These are phyloP conservation scores for Puma concolor DNA, from an alignment of 2,113 vertebrate genomes.

Conservation along the genomic window DNA sequence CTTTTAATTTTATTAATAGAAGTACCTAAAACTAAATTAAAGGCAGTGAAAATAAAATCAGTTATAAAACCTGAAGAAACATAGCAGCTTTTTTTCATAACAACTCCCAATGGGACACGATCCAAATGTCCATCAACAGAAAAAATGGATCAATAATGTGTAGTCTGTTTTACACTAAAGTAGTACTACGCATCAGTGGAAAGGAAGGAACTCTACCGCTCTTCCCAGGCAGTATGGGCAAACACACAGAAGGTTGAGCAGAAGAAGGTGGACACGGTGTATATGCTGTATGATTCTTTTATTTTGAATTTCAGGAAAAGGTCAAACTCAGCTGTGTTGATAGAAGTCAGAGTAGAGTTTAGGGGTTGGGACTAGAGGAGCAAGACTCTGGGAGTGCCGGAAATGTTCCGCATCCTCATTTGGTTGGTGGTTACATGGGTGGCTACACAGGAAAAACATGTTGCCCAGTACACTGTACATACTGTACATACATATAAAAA, in stretches of 20 bases:
- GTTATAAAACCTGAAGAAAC: not conserved
- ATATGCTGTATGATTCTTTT: not conserved
- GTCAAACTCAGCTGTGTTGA: not conserved
- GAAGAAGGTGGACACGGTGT: not conserved
- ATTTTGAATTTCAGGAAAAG: not conserved
- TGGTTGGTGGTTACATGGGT: not conserved
- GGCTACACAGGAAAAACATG: not conserved
- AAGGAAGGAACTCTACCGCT: not conserved
- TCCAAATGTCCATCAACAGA: not conserved
- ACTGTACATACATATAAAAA: too few species aligned
- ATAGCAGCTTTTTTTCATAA: not conserved
- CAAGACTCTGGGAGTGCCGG: not conserved
- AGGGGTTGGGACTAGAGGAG: not conserved
- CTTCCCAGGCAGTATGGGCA: not conserved
- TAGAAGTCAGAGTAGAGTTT: not conserved
- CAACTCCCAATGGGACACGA: not conserved
- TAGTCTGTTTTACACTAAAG: not conserved
- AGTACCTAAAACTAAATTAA: not conserved
- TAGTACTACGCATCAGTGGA: not conserved
- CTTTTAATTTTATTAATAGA: constrained; percentile 31
- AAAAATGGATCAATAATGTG: not conserved
- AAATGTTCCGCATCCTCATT: not conserved
- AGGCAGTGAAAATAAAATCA: not conserved
- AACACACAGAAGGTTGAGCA: not conserved
- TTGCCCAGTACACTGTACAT: not conserved